Percentiles rank a stretch among this genome's conserved stretches.
phyloP scores from a whole-genome alignment of 2,113 vertebrate species.

The Corythaeola cristata region DNA sequence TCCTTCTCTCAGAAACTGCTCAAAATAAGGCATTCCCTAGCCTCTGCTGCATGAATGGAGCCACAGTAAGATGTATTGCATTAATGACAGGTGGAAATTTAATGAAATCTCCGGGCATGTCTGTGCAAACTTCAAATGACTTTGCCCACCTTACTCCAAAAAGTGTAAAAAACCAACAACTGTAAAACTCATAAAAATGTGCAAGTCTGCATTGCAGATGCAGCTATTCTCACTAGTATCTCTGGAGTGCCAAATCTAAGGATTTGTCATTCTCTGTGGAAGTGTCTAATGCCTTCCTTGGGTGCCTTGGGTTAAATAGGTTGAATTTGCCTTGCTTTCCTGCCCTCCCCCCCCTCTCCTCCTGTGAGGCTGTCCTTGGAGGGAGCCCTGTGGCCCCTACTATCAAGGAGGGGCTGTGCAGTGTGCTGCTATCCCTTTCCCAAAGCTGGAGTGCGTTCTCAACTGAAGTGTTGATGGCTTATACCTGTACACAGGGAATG shows the following conservation, averaged over 20 bases:
- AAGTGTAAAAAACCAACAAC: not conserved
- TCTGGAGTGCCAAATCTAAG: not conserved
- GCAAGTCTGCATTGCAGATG: not conserved
- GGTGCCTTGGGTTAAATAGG: not conserved
- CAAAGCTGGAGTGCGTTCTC: not conserved
- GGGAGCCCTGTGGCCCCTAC: not conserved
- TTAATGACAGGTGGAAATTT: not conserved
- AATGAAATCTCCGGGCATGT: not conserved
- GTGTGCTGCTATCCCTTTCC: not conserved
- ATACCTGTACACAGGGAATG: accelerated
- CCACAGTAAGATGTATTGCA: not conserved
- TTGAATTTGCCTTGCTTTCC: not conserved
- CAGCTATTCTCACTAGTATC: not conserved
- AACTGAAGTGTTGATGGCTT: not conserved
- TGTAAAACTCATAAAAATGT: not conserved
- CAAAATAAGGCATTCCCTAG: not conserved
- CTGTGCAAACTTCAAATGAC: not conserved
- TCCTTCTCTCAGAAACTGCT: not conserved
- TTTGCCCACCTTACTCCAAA: not conserved
- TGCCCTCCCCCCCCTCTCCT: not conserved
- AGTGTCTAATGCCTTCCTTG: not conserved
- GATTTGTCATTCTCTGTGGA: not conserved
- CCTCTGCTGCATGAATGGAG: not conserved
- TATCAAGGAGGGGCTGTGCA: not conserved
- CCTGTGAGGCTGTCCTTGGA: accelerated